These are phyloP conservation scores for Brachypteracias leptosomus DNA, from an alignment of 2,113 vertebrate genomes.

Conservation along the genomic window DNA sequence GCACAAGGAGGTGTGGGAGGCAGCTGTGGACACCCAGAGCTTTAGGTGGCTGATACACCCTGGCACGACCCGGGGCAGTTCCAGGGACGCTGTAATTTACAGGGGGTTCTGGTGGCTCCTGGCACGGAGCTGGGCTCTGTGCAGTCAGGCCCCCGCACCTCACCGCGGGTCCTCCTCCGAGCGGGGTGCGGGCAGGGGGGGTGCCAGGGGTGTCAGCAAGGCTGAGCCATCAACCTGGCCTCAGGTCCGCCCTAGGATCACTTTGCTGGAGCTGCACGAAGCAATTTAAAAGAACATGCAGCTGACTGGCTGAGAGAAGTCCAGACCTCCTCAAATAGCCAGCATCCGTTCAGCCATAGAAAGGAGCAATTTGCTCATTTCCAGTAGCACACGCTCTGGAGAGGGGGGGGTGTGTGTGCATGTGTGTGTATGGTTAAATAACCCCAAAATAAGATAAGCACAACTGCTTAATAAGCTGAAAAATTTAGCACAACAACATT, in stretches of 20 bases:
- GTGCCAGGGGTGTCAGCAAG: conserved; percentile 16
- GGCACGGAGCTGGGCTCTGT: not conserved
- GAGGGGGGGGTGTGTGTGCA: not conserved
- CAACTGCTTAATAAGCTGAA: not conserved
- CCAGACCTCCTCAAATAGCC: not conserved
- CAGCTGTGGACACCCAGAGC: not conserved
- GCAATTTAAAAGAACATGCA: conserved; percentile 2
- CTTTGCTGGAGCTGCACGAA: not conserved
- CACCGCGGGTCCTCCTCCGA: not conserved
- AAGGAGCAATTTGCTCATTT: not conserved
- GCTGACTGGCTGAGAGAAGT: not conserved
- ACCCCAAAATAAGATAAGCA: not conserved
- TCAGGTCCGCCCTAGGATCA: not conserved
- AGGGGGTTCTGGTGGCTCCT: not conserved
- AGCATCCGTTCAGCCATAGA: not conserved
- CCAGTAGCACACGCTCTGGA: not conserved
- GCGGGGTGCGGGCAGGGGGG: rapidly evolving
- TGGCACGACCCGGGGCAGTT: not conserved
- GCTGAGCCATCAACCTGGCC: not conserved
- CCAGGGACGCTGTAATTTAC: not conserved
- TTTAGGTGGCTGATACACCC: not conserved
- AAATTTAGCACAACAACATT: not conserved
- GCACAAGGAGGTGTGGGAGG: not conserved
- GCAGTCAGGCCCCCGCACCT: not conserved
- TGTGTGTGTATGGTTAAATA: rapidly evolving